phyloP scores from a whole-genome alignment of 2,888 invertebrate species.

The Eilema caniola region DNA sequence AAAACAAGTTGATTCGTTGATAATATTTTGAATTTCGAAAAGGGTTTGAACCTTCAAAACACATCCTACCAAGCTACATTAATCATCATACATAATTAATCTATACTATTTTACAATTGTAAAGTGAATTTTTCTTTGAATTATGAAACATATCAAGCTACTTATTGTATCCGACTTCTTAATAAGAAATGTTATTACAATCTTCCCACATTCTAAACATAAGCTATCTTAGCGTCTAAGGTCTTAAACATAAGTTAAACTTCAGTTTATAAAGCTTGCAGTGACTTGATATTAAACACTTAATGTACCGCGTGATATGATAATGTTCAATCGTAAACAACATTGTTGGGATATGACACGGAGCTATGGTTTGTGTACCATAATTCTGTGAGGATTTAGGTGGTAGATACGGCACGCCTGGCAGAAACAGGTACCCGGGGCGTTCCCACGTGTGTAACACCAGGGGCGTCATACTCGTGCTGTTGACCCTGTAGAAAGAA shows the following conservation, averaged over 20 bases:
- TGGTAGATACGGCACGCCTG: no score
- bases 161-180: neutral
- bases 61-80: no score
- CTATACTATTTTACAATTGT: no score
- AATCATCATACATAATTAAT: no score
- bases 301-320: constrained; percentile 60
- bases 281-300: constrained; percentile 60
- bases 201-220: neutral
- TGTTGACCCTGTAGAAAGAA: no score
- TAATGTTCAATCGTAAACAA: constrained; percentile 58
- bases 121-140: no score
- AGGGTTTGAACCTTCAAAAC: no score
- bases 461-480: no score
- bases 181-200: neutral
- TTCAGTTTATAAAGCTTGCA: constrained; percentile 56
- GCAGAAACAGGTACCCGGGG: no score
- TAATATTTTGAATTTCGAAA: no score
- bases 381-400: neutral
- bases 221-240: constrained; percentile 23
- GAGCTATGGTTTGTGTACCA: neutral
- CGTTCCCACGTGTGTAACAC: no score
- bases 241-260: constrained; percentile 31
- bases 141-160: neutral
- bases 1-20: no score
- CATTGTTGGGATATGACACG: constrained; percentile 47